A percentile compares a stretch with the other conserved stretches of the same genome.
These are phyloP conservation scores for Sitta carolinensis DNA, from an alignment of 2,797 vertebrate species.

Conservation along the genomic window DNA sequence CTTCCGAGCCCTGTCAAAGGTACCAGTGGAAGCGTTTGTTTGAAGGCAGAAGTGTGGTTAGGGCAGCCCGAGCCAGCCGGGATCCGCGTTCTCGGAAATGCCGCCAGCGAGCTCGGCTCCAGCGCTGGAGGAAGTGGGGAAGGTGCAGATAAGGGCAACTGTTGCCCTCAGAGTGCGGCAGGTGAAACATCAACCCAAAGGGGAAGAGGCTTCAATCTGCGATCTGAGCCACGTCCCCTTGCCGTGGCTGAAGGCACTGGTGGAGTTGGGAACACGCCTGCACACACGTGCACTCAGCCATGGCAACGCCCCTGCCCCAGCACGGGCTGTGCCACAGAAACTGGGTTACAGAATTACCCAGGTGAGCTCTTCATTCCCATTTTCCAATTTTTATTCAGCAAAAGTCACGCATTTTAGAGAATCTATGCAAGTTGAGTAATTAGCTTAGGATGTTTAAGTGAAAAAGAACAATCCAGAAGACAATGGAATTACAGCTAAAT, in stretches of 20 bases:
- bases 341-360: background rate
- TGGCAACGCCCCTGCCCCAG: background rate
- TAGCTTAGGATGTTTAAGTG: background rate
- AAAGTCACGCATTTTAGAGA: background rate
- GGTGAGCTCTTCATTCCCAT: background rate
- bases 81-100: background rate
- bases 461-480: background rate
- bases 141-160: constrained; percentile 27
- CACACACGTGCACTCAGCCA: background rate
- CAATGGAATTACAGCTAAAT: background rate
- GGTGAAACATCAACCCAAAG: constrained; percentile 4
- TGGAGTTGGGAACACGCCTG: background rate
- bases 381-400: background rate
- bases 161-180: background rate
- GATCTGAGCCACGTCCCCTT: background rate
- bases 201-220: background rate
- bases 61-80: background rate
- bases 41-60: background rate
- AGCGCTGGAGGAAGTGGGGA: background rate
- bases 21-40: background rate
- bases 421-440: background rate
- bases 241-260: background rate
- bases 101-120: background rate
- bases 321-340: background rate
- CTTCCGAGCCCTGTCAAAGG: accelerated